Evolutionary conservation across 2,888 invertebrate genomes (phyloP), one percentile per base, ranked within the genome.

Genomic region (Stenurella melanura): DNA sequence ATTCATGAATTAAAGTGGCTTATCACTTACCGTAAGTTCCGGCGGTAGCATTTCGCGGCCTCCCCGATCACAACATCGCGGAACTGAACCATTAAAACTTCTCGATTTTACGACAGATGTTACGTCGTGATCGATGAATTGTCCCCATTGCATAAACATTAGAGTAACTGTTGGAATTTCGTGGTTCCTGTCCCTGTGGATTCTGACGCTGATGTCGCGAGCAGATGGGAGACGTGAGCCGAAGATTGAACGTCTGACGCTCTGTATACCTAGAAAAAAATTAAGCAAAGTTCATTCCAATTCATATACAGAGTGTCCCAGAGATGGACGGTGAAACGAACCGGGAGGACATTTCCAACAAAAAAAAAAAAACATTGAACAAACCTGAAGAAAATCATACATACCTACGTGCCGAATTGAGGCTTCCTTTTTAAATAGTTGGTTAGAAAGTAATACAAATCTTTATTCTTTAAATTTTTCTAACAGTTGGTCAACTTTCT

Each of bases 71-170:
- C 96, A 96, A 87, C 96, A 96, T 82, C 94, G 92, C 42, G 96
- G 95, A 73, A 96, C 93, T 0, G 95, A 93, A 9, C 95, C 94
- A 86, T 96, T 95, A 85, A 96, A 95, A 9, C 95, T 94, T 83
- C 93, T 91, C 0, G 95, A 93, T 84, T 95, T 95, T 0, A 94
- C 95, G 5, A 95, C 94, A 0, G 95, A 94, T 57, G 95, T 96
- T 80, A 97, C 90, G 87, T 97, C 97, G 85, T 97, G 97, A 87
- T 97, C 97, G 75, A 97, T 86, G 83, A 97, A 94, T 89, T 97
- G 97, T 0, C 97, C 97, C 96, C 97, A 97, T 87, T 97, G 97
- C 93, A 96, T 96, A 76, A 96, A 92, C 92, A 96, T 93, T 81
- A 95, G 93, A 0, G 96, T 96, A 10, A 96, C 91, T 0, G 92